Evolutionary conservation across 1,140 invertebrate species (phyloP).

Genomic region (Anastrepha ludens): DNA sequence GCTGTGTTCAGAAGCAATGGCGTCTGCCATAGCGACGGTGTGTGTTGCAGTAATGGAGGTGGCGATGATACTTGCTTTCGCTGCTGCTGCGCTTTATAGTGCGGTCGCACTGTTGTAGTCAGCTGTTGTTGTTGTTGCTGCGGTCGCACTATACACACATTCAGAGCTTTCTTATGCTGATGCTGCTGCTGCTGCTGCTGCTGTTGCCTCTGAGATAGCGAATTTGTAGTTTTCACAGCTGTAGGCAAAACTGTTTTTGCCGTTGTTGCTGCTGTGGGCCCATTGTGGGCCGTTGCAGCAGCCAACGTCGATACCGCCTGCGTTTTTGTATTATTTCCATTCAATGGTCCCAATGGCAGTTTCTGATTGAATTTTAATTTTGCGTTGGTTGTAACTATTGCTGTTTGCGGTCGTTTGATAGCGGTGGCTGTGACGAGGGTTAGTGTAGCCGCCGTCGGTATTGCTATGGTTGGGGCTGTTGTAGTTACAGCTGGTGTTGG

Average conservation of each 20-base stretch:
- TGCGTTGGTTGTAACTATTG: conserved; percentile 54
- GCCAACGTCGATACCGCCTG: conserved; percentile 64
- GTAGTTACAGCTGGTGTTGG: conserved; percentile 52
- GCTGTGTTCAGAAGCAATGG: conserved; percentile 67
- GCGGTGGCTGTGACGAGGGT: neutral
- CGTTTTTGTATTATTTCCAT: conserved; percentile 64
- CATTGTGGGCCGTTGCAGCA: conserved; percentile 33
- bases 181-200: conserved; percentile 57
- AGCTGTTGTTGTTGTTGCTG: conserved; percentile 66
- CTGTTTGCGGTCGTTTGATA: conserved; percentile 54
- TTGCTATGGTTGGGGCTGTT: conserved; percentile 58
- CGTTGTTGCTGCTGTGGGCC: conserved; percentile 61
- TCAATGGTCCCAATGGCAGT: conserved; percentile 55
- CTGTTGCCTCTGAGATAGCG: conserved; percentile 57
- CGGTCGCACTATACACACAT: conserved; percentile 70
- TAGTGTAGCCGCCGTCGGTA: conserved; percentile 53
- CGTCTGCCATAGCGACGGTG: conserved; percentile 71
- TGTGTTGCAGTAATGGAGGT: conserved; percentile 58
- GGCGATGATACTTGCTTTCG: conserved; percentile 27
- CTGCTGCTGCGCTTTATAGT: conserved; percentile 48
- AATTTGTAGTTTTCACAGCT: conserved; percentile 57
- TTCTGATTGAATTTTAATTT: conserved; percentile 48
- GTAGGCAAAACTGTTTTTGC: conserved; percentile 61
- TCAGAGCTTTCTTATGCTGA: conserved; percentile 62
- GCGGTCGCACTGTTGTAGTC: conserved; percentile 55